Percentiles rank a stretch among this genome's conserved stretches.
These are phyloP conservation scores for Phoronis australis DNA, from an alignment of 2,888 invertebrate genomes.

Conservation along the genomic window DNA sequence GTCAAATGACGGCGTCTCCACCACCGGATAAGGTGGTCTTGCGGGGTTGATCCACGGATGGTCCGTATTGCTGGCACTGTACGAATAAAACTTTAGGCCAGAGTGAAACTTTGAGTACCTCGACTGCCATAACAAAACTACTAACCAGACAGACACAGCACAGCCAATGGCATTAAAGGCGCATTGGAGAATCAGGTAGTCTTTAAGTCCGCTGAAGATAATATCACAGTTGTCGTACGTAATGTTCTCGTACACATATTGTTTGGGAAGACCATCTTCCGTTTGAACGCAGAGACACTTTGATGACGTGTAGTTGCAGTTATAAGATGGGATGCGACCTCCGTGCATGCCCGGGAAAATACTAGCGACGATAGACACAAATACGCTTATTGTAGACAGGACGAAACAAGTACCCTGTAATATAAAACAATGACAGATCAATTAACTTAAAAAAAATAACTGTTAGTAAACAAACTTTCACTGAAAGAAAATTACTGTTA, in stretches of 20 bases:
- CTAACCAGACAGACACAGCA: neutral
- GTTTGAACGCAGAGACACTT: neutral
- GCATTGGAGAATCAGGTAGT: neutral
- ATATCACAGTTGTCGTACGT: neutral
- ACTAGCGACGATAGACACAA: neutral
- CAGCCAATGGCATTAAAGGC: neutral
- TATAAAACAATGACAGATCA: too few species aligned
- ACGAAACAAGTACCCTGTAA: neutral
- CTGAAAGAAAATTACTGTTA: too few species aligned
- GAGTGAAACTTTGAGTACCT: neutral
- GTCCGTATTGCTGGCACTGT: neutral
- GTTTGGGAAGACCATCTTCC: neutral
- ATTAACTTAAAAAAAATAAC: too few species aligned
- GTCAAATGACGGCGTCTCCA: neutral
- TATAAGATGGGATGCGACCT: neutral
- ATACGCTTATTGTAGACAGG: neutral
- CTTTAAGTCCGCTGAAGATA: neutral
- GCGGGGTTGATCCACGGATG: neutral
- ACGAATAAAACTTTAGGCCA: neutral
- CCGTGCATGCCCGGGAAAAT: neutral
- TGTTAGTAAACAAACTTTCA: too few species aligned
- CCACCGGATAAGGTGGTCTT: neutral
- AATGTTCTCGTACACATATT: neutral
- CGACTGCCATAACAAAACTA: neutral
- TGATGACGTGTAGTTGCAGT: neutral